A percentile compares a stretch with the other conserved stretches of the same genome.
phyloP scores from a whole-genome alignment of 92 coral and sea anemone species.

The Virgularia gustaviana region DNA sequence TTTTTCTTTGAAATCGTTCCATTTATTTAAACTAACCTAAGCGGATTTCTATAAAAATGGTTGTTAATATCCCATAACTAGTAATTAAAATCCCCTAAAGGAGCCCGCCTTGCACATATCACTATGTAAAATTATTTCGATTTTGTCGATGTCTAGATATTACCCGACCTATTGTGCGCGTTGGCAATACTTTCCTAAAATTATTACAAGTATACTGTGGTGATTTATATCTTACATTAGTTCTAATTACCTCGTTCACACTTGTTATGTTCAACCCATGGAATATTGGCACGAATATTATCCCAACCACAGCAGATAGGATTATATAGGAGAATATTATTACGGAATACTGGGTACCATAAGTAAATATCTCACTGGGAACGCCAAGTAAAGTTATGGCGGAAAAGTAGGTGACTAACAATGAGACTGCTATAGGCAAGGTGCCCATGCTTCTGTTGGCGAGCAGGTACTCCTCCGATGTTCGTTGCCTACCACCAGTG shows the following conservation, averaged over 20 bases:
- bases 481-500: slow-evolving; percentile 78
- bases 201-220: no score
- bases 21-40: no score
- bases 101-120: no score
- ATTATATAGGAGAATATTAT: slow-evolving; percentile 65
- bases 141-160: no score
- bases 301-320: slow-evolving; percentile 60
- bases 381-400: slow-evolving; percentile 88
- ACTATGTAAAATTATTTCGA: no score
- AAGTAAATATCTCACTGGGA: slow-evolving; percentile 83
- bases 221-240: no score
- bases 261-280: slow-evolving; percentile 65
- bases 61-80: no score
- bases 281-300: slow-evolving; percentile 80
- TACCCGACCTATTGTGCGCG: no score
- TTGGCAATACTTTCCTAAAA: no score
- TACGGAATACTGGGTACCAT: slow-evolving; percentile 82
- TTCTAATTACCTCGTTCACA: slow-evolving; percentile 91
- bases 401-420: slow-evolving; percentile 73
- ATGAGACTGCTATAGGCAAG: slow-evolving; percentile 70
- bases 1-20: no score
- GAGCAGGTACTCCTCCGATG: slow-evolving; percentile 74
- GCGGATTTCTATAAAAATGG: no score
- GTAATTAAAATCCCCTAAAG: no score
- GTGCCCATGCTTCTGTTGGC: slow-evolving; percentile 69